Conservation (phyloP, 1,140 invertebrate species). For the Wiebesia pumilae region DNA sequence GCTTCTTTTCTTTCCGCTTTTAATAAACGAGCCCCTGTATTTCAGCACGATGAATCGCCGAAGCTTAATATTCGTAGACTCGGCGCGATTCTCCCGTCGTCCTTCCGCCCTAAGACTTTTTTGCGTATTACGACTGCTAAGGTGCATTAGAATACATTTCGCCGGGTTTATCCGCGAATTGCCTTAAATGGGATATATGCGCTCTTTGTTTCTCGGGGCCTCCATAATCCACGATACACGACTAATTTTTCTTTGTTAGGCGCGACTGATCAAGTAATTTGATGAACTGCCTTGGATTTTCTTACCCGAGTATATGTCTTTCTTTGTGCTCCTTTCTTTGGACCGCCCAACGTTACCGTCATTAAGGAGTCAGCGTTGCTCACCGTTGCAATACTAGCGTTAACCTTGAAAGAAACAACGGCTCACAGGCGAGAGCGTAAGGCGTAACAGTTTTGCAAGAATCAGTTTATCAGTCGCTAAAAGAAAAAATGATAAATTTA, state of each 20-base stretch:
- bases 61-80: slow-evolving; percentile 40
- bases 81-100: neutral
- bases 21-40: slow-evolving; percentile 44
- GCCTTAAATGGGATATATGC: slow-evolving; percentile 34
- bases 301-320: neutral
- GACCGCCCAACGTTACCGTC: neutral
- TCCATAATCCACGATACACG: neutral
- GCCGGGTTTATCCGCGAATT: neutral
- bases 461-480: too few relatives aligned
- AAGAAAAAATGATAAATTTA: too few relatives aligned
- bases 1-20: slow-evolving; percentile 21
- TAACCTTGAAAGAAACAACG: too few relatives aligned
- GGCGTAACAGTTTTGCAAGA: too few relatives aligned
- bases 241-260: slow-evolving; percentile 42
- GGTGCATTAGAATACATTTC: slow-evolving; percentile 49
- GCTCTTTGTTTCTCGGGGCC: neutral
- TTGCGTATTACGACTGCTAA: slow-evolving; percentile 23
- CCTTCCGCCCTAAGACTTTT: neutral
- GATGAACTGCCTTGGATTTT: neutral
- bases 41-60: slow-evolving; percentile 31
- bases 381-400: neutral
- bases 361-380: neutral
- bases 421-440: too few relatives aligned
- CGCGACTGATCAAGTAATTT: neutral
- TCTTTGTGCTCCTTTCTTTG: neutral